A percentile compares a stretch with the other conserved stretches of the same genome.
Conservation (phyloP, 2,113 vertebrate genomes). For the Thunnus thynnus region DNA sequence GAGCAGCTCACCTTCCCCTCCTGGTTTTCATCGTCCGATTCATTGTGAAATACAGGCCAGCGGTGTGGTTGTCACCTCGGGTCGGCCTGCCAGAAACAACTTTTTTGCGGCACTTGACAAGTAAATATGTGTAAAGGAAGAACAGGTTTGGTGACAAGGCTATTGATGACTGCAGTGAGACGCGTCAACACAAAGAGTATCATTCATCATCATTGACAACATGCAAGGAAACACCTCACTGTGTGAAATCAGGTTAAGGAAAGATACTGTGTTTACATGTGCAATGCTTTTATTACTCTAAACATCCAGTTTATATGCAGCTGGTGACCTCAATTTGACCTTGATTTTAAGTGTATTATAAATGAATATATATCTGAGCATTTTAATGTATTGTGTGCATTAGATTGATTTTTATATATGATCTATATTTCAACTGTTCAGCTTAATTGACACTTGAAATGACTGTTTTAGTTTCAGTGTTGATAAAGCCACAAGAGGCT, state of each 20-base stretch:
- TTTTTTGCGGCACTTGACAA: background rate
- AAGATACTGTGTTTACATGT: background rate
- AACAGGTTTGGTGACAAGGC: constrained; percentile 36
- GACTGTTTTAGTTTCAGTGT: no score
- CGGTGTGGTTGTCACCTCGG: constrained; percentile 22
- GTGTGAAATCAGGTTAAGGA: background rate
- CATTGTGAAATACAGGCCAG: background rate
- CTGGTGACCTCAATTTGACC: background rate
- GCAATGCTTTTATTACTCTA: background rate
- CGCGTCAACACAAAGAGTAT: constrained; percentile 13
- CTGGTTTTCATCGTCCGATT: background rate
- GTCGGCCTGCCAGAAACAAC: background rate
- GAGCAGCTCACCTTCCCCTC: background rate
- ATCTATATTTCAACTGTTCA: no score
- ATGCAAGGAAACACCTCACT: background rate
- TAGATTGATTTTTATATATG: no score
- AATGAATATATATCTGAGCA: no score
- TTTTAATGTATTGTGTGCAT: no score
- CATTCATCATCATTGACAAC: background rate
- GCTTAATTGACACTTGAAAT: no score
- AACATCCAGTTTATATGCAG: background rate
- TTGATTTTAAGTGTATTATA: background rate
- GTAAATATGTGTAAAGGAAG: constrained; percentile 19
- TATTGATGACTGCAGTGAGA: background rate
- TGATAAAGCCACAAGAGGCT: no score